These are phyloP conservation scores for Synchiropus splendidus DNA, from an alignment of 2,113 vertebrate genomes.

Conservation along the genomic window DNA sequence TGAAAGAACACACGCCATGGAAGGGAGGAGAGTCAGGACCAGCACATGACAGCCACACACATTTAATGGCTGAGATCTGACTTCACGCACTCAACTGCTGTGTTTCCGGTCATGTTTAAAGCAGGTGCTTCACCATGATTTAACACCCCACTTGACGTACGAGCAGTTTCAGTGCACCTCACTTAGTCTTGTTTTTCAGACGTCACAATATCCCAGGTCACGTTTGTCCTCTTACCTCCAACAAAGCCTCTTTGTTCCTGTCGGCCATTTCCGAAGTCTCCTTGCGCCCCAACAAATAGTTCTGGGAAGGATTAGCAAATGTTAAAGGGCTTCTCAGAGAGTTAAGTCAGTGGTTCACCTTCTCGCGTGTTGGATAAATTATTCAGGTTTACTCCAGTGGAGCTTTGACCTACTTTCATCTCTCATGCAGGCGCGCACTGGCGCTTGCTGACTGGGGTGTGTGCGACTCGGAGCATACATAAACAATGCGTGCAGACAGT, in stretches of 20 bases:
- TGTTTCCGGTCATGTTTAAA: too few relatives aligned
- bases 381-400: constrained; percentile 47
- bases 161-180: too few relatives aligned
- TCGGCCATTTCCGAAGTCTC: constrained; percentile 96
- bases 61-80: too few relatives aligned
- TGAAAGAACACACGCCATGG: constrained; percentile 39
- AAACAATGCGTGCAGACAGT: constrained; percentile 15
- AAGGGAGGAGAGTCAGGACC: too few relatives aligned
- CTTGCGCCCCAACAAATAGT: constrained; percentile 93
- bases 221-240: constrained; percentile 72
- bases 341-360: constrained; percentile 20
- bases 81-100: too few relatives aligned
- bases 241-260: constrained; percentile 91
- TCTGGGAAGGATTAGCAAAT: constrained; percentile 60
- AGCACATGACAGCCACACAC: too few relatives aligned
- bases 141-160: too few relatives aligned
- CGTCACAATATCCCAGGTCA: too few relatives aligned
- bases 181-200: too few relatives aligned
- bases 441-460: constrained; percentile 8
- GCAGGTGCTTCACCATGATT: too few relatives aligned
- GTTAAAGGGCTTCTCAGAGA: neutral
- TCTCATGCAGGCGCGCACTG: constrained; percentile 29
- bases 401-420: constrained; percentile 53
- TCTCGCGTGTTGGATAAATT: constrained; percentile 45
- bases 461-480: constrained; percentile 25